A percentile compares a stretch with the other conserved stretches of the same genome.
Conservation (phyloP, 1,140 invertebrate species). For the Galleria mellonella region DNA sequence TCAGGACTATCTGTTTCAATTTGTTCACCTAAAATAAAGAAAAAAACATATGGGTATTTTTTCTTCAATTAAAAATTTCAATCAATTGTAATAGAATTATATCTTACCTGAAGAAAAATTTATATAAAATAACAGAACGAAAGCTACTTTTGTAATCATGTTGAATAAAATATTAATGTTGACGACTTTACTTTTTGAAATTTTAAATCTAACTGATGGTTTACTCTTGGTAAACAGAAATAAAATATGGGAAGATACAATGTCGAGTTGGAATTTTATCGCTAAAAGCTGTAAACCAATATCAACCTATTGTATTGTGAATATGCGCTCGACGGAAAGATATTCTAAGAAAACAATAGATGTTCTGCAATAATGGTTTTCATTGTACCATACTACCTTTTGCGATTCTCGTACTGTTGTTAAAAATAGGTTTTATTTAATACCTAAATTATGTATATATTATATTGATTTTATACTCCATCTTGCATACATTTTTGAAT, state of each 20-base stretch:
- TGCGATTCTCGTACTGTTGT: slow-evolving; percentile 1
- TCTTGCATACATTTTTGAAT: too few species aligned
- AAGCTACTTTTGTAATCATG: not conserved
- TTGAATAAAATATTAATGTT: not conserved
- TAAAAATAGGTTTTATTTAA: too few species aligned
- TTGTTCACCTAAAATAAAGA: too few species aligned
- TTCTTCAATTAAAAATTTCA: too few species aligned
- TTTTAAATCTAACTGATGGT: not conserved
- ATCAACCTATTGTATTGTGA: slow-evolving; percentile 45
- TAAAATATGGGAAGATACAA: slow-evolving; percentile 7
- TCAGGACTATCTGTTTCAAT: too few species aligned
- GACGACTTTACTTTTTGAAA: not conserved
- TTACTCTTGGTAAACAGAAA: not conserved
- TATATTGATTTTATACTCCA: too few species aligned
- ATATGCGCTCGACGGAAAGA: slow-evolving; percentile 34
- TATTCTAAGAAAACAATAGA: slow-evolving; percentile 47
- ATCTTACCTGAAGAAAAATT: not conserved
- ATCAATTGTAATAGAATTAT: too few species aligned
- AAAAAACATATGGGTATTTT: too few species aligned
- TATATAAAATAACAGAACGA: not conserved
- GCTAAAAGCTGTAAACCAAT: slow-evolving; percentile 35
- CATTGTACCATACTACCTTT: slow-evolving; percentile 28
- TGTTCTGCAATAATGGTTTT: slow-evolving; percentile 35
- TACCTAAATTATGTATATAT: too few species aligned
- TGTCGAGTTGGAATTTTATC: slow-evolving; percentile 23